Evolutionary conservation across 2,888 invertebrate genomes (phyloP), one percentile per base, ranked within the genome.

Genomic region (Lasioglossum oenotherae): DNA sequence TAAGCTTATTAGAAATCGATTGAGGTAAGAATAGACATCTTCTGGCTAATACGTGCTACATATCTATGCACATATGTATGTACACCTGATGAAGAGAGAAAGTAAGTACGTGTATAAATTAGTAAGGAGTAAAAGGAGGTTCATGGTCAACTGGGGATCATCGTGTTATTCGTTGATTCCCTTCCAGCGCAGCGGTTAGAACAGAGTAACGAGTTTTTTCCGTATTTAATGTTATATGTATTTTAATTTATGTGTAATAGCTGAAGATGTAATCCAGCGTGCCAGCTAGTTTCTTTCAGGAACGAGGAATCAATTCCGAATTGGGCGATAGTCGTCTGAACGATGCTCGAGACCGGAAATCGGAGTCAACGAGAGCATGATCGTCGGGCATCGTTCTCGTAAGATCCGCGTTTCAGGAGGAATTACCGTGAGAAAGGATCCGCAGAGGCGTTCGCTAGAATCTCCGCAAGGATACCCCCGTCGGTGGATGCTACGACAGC

Each of bases 391-490:
- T 80, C 69, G 73, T 79, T 67, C 31, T 27, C 4, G 53, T 75
- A 53, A 49, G 49, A 84, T 75, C 19, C 71, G 44, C 73, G 76
- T 86, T 84, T 69, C 80, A 79, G 74, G 44, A 88, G 73, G 84
- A 82, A 87, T 88, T 84, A 76, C 74, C 87, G 85, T 79, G 81
- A 79, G 75, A 87, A 87, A 79, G 41, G 74, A 67, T 81, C 79
- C 71, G 77, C 78, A 57, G 76, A 72, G 81, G 72, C 67, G 86
- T 89, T 81, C 90, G 90, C 89, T 90, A 88, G 87, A 88, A 84
- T 38, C 80, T n/a, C 72, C 27, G 75, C 67, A 49, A 77, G 75
- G 77, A 78, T 82, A 86, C 87, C 80, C 86, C 75, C 78, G 31
- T 82, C 82, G 78, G 67, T 71, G 31, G 67, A 8, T 69, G 67